These are phyloP conservation scores for Poecilia velifera DNA, from an alignment of 2,797 vertebrate genomes.

Conservation along the genomic window DNA sequence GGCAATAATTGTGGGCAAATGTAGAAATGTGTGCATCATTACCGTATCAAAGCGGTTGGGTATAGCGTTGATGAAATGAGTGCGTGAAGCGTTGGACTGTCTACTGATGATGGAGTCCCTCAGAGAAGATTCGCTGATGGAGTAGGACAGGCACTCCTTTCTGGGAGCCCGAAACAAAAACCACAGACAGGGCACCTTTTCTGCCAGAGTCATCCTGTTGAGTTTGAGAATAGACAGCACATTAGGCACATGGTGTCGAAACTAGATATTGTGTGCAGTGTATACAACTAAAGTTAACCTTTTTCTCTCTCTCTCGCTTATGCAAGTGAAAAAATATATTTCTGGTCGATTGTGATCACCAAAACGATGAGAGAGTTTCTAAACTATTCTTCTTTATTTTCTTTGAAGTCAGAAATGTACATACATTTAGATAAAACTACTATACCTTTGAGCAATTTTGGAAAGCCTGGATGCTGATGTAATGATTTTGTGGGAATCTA, in stretches of 20 bases:
- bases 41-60: slow-evolving; percentile 58
- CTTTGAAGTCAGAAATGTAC: neutral
- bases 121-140: slow-evolving; percentile 73
- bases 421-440: neutral
- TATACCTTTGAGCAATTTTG: neutral
- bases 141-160: slow-evolving; percentile 71
- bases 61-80: slow-evolving; percentile 56
- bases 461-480: neutral
- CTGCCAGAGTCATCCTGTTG: slow-evolving; percentile 75
- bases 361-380: neutral
- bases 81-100: slow-evolving; percentile 72
- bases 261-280: neutral
- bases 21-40: slow-evolving; percentile 6
- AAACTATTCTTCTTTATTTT: neutral
- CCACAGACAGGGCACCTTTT: slow-evolving; percentile 76
- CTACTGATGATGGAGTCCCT: slow-evolving; percentile 76
- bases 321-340: neutral
- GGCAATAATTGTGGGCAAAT: neutral
- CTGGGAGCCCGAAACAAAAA: slow-evolving; percentile 69
- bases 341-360: neutral
- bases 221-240: neutral
- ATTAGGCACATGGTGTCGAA: neutral
- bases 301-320: neutral
- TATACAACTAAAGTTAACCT: neutral
- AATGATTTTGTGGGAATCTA: neutral